Base-by-base conservation (phyloP, 1,140 invertebrate species). In the Geopemphigus sp. region DNA sequence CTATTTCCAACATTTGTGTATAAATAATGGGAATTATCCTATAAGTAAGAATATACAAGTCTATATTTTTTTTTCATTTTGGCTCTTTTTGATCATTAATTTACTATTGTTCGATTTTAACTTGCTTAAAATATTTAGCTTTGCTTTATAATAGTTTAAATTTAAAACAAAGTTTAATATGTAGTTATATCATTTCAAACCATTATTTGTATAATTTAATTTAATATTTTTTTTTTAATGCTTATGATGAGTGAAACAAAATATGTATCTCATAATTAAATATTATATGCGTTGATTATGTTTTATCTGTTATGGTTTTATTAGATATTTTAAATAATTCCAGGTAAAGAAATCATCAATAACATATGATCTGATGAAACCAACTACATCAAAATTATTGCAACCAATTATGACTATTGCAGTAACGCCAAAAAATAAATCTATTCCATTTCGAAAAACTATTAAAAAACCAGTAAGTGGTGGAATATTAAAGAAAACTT, bases 1-100 rank as follows among this genome's bases (percentile, higher is more conserved):
- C 53, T 59, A 76, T 59, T 76, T 76, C 29, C 54, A 76, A 76
- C 72, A 59, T 76, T 76, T 57, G 22, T 76, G 72, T 76, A 59
- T 57, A 76, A 45, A 17, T 57, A 76, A 76, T 76, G 72, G 72
- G 19, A 76, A 59, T 76, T 76, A 59, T 39, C 32, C 54, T 76
- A 22, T 76, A 76, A 76, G 72, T 76, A 76, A 76, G 72, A 76
- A 76, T 59, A 53, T 54, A 72, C 24, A 45, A 45, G 45, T 76
- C 53, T 57, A 57, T 76, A 74, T 47, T 15, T 39, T 57, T 59
- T 76, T 59, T 76, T 22, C 50, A 56, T 76, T 59, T 22, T 59
- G 54, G n/a, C 29, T 32, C 26, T n/a, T 68, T 68, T 76, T 45
- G 72, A 29, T 45, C 14, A 76, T 39, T 39, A 47, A 68, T 47